These are phyloP conservation scores for Sebastolobus altivelis DNA, from an alignment of 2,797 vertebrate species.

Conservation along the genomic window DNA sequence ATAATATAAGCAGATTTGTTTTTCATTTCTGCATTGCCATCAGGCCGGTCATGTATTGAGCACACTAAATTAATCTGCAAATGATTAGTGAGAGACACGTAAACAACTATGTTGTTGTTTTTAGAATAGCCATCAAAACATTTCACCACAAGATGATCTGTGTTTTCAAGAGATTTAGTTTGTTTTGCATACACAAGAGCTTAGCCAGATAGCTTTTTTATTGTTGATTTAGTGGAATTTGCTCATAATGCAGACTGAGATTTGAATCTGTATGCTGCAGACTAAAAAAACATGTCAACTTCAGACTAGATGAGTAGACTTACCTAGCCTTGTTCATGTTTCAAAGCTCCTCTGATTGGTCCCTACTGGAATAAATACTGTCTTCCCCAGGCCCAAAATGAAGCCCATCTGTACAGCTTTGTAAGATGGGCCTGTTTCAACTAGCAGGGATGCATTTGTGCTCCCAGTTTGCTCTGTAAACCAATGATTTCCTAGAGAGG, in stretches of 20 bases:
- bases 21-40: background rate
- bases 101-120: background rate
- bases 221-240: conserved; percentile 15
- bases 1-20: background rate
- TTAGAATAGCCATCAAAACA: background rate
- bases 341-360: conserved; percentile 1
- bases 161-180: background rate
- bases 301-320: background rate
- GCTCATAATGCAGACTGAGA: background rate
- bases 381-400: conserved; percentile 15
- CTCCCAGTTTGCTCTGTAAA: conserved; percentile 53
- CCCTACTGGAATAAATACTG: conserved; percentile 2
- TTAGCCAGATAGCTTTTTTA: background rate
- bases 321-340: conserved; percentile 8
- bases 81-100: background rate
- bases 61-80: background rate
- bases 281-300: conserved; percentile 14
- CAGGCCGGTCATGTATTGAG: background rate
- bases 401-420: conserved; percentile 30
- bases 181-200: background rate
- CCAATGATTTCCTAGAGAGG: conserved; percentile 53
- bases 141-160: background rate
- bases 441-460: conserved; percentile 10
- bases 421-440: conserved; percentile 15
- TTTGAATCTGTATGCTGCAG: background rate